These are phyloP conservation scores for Brachionus paranguensis DNA, from an alignment of 1,140 invertebrate species.

Conservation along the genomic window DNA sequence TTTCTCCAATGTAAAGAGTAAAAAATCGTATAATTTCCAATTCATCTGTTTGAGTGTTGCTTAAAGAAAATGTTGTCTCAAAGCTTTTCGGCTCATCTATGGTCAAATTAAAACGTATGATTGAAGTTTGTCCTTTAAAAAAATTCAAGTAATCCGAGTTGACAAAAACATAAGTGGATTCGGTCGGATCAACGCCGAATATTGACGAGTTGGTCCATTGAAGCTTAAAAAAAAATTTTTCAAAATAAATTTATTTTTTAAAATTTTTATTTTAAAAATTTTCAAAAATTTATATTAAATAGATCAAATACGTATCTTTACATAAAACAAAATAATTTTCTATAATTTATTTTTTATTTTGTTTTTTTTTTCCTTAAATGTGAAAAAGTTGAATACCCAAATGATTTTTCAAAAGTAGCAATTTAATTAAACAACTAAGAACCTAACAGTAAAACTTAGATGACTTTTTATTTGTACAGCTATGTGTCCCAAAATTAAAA, in stretches of 20 bases:
- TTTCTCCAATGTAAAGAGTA: slow-evolving; percentile 21
- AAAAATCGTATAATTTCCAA: slow-evolving; percentile 34
- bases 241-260: neutral
- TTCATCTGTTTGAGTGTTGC: neutral
- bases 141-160: slow-evolving; percentile 35
- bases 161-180: slow-evolving; percentile 42
- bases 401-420: too few species aligned
- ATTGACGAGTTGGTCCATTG: neutral
- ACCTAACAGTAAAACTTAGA: too few species aligned
- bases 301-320: too few species aligned
- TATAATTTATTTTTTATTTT: too few species aligned
- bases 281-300: too few species aligned
- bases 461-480: too few species aligned
- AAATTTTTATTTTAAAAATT: neutral
- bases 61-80: neutral
- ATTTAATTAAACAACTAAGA: too few species aligned
- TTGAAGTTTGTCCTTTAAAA: slow-evolving; percentile 42
- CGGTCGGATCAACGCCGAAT: slow-evolving; percentile 40
- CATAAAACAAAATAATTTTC: too few species aligned
- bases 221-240: neutral
- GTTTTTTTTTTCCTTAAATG: too few species aligned
- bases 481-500: too few species aligned
- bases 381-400: too few species aligned
- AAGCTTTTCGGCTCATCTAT: neutral
- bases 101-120: slow-evolving; percentile 34